A percentile compares a stretch with the other conserved stretches of the same genome.
Conservation (phyloP, 1,140 invertebrate species). For the Euura lappo region DNA sequence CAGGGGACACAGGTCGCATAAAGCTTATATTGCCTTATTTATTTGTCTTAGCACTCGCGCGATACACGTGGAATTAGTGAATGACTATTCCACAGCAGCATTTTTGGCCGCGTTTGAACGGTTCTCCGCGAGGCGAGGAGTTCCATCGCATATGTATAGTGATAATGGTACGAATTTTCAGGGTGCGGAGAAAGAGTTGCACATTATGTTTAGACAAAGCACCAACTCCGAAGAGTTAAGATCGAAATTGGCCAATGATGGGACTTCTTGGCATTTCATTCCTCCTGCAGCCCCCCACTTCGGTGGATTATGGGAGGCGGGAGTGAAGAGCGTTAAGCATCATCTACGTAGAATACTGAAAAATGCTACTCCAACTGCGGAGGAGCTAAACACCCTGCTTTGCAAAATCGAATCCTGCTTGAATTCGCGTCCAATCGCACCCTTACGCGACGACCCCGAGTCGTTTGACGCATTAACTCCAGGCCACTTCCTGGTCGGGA, state of each 20-base stretch:
- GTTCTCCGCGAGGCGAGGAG: slow-evolving; percentile 21
- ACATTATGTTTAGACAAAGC: too few species aligned
- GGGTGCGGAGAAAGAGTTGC: slow-evolving; percentile 15
- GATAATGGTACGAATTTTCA: slow-evolving; percentile 26
- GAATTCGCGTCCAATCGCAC: slow-evolving; percentile 30
- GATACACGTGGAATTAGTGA: slow-evolving; percentile 32
- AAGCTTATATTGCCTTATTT: slow-evolving; percentile 35
- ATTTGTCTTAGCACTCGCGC: slow-evolving; percentile 29
- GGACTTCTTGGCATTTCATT: slow-evolving; percentile 44
- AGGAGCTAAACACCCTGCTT: slow-evolving; percentile 10
- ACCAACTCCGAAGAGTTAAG: too few species aligned
- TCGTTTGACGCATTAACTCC: slow-evolving; percentile 18
- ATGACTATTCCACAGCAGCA: slow-evolving; percentile 24
- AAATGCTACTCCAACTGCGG: slow-evolving; percentile 21
- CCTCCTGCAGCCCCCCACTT: slow-evolving; percentile 48
- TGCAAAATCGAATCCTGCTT: slow-evolving; percentile 20
- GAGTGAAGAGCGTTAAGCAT: slow-evolving; percentile 52
- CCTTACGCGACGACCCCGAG: slow-evolving; percentile 19
- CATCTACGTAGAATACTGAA: slow-evolving; percentile 27
- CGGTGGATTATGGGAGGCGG: slow-evolving; percentile 52
- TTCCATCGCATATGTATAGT: slow-evolving; percentile 11
- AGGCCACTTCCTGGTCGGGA: slow-evolving; percentile 24
- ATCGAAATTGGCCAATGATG: neutral
- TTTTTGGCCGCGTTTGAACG: slow-evolving; percentile 20
- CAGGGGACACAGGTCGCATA: slow-evolving; percentile 28